A percentile compares a stretch with the other conserved stretches of the same genome.
Evolutionary conservation across 2,888 invertebrate genomes (phyloP).

Genomic region (Corbicula japonica): DNA sequence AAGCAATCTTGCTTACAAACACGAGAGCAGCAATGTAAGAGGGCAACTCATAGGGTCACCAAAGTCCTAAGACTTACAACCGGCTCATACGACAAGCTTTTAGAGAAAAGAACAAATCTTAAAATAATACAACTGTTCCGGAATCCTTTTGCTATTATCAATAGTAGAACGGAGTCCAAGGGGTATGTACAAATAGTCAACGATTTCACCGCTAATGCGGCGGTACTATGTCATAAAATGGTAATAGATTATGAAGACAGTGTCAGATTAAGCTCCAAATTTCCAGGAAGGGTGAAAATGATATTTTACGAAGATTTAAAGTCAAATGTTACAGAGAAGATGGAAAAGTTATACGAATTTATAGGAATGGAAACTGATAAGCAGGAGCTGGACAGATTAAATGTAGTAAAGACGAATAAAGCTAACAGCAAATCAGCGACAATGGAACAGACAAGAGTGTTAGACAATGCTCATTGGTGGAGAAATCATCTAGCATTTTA

Average conservation of each 20-base stretch:
- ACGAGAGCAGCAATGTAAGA: constrained; percentile 40
- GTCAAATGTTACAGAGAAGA: constrained; percentile 20
- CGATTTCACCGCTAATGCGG: constrained; percentile 39
- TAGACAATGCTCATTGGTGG: constrained; percentile 61
- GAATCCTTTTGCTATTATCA: constrained; percentile 56
- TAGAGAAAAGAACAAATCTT: constrained; percentile 35
- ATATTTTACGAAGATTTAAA: constrained; percentile 60
- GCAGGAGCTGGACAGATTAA: constrained; percentile 18
- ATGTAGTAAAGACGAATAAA: constrained; percentile 45
- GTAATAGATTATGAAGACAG: constrained; percentile 42
- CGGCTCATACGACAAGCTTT: constrained; percentile 33
- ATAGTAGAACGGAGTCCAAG: constrained; percentile 48
- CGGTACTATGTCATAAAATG: constrained; percentile 51
- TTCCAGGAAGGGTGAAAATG: constrained; percentile 52
- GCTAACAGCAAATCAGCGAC: constrained; percentile 21
- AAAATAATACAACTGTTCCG: constrained; percentile 59
- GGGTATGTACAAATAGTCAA: constrained; percentile 53
- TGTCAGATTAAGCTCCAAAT: constrained; percentile 32
- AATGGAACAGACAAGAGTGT: constrained; percentile 22
- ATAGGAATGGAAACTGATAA: constrained; percentile 46
- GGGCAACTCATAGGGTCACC: constrained; percentile 40
- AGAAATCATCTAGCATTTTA: constrained; percentile 38
- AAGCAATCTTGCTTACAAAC: constrained; percentile 37
- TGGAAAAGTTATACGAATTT: constrained; percentile 47
- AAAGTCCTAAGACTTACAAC: constrained; percentile 59